A percentile compares a stretch with the other conserved stretches of the same genome.
These are phyloP conservation scores for Microctenopoma steveboyesi DNA, from an alignment of 2,797 vertebrate genomes.

Conservation along the genomic window DNA sequence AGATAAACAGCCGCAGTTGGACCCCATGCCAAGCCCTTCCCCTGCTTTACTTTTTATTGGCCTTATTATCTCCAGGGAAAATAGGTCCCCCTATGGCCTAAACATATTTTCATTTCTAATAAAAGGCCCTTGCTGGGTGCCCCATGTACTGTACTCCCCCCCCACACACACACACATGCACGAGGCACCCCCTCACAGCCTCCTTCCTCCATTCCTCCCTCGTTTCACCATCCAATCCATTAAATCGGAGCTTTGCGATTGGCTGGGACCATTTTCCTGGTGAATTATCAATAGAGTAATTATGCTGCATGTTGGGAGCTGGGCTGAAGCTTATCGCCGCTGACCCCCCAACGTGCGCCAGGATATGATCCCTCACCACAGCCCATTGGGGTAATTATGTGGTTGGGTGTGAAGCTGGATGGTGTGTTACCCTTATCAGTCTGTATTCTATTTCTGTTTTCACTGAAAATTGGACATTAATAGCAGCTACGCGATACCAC, in stretches of 20 bases:
- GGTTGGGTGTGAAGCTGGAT: conserved; percentile 80
- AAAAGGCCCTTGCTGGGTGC: conserved; percentile 79
- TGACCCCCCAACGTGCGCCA: conserved; percentile 77
- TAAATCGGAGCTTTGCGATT: conserved; percentile 82
- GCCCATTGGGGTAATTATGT: conserved; percentile 86
- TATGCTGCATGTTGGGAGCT: conserved; percentile 84
- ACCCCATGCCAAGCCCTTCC: conserved; percentile 81
- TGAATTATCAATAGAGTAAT: conserved; percentile 91
- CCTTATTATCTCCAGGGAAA: conserved; percentile 86
- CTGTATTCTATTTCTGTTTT: conserved; percentile 84
- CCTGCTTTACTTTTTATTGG: conserved; percentile 86
- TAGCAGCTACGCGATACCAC: conserved; percentile 78
- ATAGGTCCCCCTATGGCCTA: conserved; percentile 83
- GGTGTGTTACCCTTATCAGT: conserved; percentile 81
- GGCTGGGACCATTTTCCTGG: conserved; percentile 81
- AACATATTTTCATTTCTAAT: conserved; percentile 86
- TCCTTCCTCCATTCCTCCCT: conserved; percentile 69
- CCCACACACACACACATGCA: conserved; percentile 16
- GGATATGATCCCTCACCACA: conserved; percentile 84
- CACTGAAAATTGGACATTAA: conserved; percentile 86
- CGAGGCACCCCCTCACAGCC: conserved; percentile 45
- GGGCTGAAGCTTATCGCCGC: conserved; percentile 83
- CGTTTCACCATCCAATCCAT: conserved; percentile 80
- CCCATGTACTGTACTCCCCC: conserved; percentile 42
- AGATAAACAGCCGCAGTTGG: conserved; percentile 80